Conservation (phyloP, 2,888 invertebrate genomes). For the Chrysolina americana region DNA sequence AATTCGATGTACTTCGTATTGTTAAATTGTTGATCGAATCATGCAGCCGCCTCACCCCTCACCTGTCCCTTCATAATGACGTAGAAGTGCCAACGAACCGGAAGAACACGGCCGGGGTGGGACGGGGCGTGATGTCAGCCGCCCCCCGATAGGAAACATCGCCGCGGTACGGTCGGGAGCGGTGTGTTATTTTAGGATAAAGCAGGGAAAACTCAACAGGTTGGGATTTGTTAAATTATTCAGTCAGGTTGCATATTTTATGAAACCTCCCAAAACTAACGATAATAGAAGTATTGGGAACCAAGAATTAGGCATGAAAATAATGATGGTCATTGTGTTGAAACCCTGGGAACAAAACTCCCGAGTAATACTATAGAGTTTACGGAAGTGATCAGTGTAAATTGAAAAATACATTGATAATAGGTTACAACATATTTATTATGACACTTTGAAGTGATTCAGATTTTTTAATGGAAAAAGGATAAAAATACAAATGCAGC, state of each 20-base stretch:
- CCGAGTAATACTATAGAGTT: too few species aligned
- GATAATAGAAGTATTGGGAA: not conserved
- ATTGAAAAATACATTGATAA: too few species aligned
- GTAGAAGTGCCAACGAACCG: constrained; percentile 37
- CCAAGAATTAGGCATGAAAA: constrained; percentile 10
- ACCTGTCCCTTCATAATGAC: constrained; percentile 17
- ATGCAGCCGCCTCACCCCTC: constrained; percentile 11
- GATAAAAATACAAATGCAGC: too few species aligned
- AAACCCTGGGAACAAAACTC: not conserved
- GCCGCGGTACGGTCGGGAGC: not conserved
- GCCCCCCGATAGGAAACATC: constrained; percentile 24
- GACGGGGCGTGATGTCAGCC: constrained; percentile 18
- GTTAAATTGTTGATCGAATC: constrained; percentile 38
- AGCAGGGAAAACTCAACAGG: constrained; percentile 26
- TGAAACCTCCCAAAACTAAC: not conserved
- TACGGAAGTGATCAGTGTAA: too few species aligned
- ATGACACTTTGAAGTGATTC: too few species aligned
- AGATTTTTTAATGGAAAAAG: too few species aligned
- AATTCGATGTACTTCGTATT: constrained; percentile 25
- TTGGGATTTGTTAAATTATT: not conserved
- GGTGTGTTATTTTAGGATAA: constrained; percentile 3
- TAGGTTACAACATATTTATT: too few species aligned
- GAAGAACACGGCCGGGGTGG: constrained; percentile 30
- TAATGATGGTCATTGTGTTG: not conserved
- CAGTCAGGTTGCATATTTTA: not conserved